Evolutionary conservation across 1,140 invertebrate species (phyloP), one percentile per base, ranked within the genome.

Genomic region (Leptopilina clavipes): DNA sequence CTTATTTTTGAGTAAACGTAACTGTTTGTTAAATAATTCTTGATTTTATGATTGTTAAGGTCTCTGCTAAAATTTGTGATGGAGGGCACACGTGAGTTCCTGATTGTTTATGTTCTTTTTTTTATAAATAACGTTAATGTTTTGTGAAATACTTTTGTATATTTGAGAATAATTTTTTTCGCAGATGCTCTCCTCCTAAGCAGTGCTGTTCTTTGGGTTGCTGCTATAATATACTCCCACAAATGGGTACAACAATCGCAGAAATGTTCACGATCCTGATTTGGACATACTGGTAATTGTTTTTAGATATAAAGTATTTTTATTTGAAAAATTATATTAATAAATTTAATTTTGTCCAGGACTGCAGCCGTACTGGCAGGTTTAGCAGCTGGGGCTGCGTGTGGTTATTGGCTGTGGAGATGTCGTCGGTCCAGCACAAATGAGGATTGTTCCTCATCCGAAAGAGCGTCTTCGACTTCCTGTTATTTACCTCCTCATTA

Each of bases 401-500:
- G 93, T 84, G 91, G 93, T 59, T 95, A 94, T 86, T 95, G 93
- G 79, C 86, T 94, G 18, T 93, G 94, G 91, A 93, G 92, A 85
- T 91, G 92, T 77, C 90, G 92, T 72, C 82, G 82, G 76, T 81
- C 78, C 3, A 85, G 79, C 25, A 78, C 82, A 18, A 84, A 83
- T 19, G 91, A 91, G 73, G 89, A 91, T 70, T 91, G 76, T 87
- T 91, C 83, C 37, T 90, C 91, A 72, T 95, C 94, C 1, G 94
- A 95, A 79, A 92, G 93, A 14, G 94, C 94, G 83, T 95, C 94
- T 0, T 92, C 94, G 7, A 94, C 93, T 43, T 95, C 94, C 9
- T 94, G 94, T 84, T 96, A 94, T 88, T 93, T 93, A 0, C 95
- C 95, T 12, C 95, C 95, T 1, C 93, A 94, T 81, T 96, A 95